Evolutionary conservation across 2,888 invertebrate species (phyloP), one percentile per base, ranked within the genome.

Genomic region (Elaeidobius kamerunicus): DNA sequence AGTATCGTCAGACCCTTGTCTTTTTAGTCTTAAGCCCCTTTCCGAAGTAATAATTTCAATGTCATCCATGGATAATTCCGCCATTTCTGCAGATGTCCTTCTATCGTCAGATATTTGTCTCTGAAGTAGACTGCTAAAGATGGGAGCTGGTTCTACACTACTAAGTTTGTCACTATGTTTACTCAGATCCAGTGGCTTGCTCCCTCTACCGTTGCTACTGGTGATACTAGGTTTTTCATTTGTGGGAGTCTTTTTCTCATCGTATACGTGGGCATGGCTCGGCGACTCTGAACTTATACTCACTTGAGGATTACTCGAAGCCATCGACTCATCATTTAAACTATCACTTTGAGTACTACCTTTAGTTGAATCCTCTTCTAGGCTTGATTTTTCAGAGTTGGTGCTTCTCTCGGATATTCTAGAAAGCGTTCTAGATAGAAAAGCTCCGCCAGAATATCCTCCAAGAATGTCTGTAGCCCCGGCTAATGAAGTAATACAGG

Each of bases 371-470:
- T 91, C 90, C 69, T 90, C 90, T 64, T 90, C 84, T 56, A 88
- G 85, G 66, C 90, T 90, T 2, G 88, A 88, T 70, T 91, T 91
- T 69, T 91, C 91, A 0, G 91, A 91, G 9, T 90, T 89, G 7
- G 91, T 91, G 60, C 91, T 91, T 35, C 91, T 79, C 73, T 92
- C 92, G 0, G 91, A 91, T 67, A 92, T 92, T 57, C 91, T 78
- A 1, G 91, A 91, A 19, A 91, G 76, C 0, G 91, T 91, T 35
- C 91, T 79, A 0, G 84, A 84, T 16, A 86, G 67, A 72, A 88
- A 90, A 39, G 84, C 84, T 36, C 85, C 85, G 4, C 64, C 65
- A 2, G 63, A 53, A 43, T 65, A 67, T 39, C 81, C 79, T 41
- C 87, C 78, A 38, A 87, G 82, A 66, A 87, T 88, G 1, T 83